Base-by-base conservation (phyloP, 1,140 invertebrate genomes). In the Arctopsyche grandis region DNA sequence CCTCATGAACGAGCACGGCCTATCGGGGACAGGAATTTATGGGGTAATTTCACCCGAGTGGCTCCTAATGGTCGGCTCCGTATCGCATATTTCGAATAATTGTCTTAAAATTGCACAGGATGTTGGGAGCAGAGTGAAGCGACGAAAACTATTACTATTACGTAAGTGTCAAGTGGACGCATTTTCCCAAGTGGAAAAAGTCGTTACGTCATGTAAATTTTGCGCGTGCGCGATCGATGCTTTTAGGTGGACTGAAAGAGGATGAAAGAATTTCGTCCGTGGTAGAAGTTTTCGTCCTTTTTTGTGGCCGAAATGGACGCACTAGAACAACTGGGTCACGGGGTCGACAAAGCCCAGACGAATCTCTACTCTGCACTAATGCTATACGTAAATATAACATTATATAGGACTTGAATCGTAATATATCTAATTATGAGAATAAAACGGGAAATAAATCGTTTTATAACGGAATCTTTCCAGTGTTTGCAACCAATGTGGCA, bases 61-160 rank as follows among this genome's bases (percentile, higher is more conserved):
- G 48, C 16, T 52, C 48, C 48, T 52, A 52, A 52, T 52, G 48
- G 48, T 16, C 16, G 16, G 12, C 48, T 52, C 48, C 12, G 48
- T 52, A 52, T 52, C 48, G 48, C 48, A 52, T 52, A 52, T 52
- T 52, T 52, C 48, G 48, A 52, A 52, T 52, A 52, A 52, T 52
- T 52, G 48, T 52, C 16, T 1, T 12, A 12, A 52, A 52, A 14
- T 52, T 52, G 4, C 10, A 3, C 3, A 52, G 48, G 4, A 52
- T 12, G 3, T 46, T 12, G 12, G 12, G 12, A 7, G 10, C 48
- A 52, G 16, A 3, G 1, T 52, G 16, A 52, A 52, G 48, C 3
- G 10, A 52, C 12, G 12, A 38, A 38, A 38, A 38, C 29, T 52
- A 12, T 52, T 1, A 5, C 3, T 52, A 12, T 52, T 52, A 52